Percentiles rank a stretch among this genome's conserved stretches.
Evolutionary conservation across 1,140 invertebrate genomes (phyloP).

Genomic region (Pogonomyrmex barbatus): DNA sequence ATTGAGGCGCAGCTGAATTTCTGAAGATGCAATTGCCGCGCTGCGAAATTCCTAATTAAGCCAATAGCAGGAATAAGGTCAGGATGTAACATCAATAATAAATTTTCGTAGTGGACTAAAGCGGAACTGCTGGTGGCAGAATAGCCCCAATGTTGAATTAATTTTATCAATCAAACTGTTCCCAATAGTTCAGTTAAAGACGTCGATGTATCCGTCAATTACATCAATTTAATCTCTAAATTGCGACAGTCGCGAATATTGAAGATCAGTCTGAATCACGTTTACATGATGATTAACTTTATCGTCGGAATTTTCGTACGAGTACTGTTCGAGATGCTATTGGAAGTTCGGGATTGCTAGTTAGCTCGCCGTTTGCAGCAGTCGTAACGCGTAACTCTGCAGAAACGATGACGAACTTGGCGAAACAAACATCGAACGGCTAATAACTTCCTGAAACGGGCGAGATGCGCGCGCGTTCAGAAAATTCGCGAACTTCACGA

Average conservation of each 20-base stretch:
- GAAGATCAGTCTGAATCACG: neutral
- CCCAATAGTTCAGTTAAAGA: neutral
- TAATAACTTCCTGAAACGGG: conserved; percentile 40
- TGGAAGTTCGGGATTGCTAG: conserved; percentile 46
- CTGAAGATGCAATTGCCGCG: conserved; percentile 50
- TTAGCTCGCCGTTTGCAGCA: conserved; percentile 16
- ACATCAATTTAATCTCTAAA: no score
- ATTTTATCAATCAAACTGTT: conserved; percentile 8
- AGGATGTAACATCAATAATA: conserved; percentile 11
- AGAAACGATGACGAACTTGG: conserved; percentile 46
- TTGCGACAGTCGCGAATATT: neutral
- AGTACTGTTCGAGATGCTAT: conserved; percentile 27
- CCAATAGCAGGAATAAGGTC: conserved; percentile 15
- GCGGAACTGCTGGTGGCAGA: neutral
- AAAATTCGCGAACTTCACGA: conserved; percentile 54
- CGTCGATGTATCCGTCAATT: neutral
- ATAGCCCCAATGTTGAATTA: conserved; percentile 2
- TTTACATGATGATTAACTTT: conserved; percentile 41
- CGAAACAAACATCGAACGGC: conserved; percentile 55
- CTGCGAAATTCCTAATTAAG: conserved; percentile 51
- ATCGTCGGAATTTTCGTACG: conserved; percentile 32
- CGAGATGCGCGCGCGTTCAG: conserved; percentile 14
- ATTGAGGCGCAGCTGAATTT: conserved; percentile 40
- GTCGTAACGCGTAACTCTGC: conserved; percentile 25
- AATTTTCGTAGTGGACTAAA: conserved; percentile 47